phyloP scores from a whole-genome alignment of 2,797 vertebrate species.

The Rhinella marina region DNA sequence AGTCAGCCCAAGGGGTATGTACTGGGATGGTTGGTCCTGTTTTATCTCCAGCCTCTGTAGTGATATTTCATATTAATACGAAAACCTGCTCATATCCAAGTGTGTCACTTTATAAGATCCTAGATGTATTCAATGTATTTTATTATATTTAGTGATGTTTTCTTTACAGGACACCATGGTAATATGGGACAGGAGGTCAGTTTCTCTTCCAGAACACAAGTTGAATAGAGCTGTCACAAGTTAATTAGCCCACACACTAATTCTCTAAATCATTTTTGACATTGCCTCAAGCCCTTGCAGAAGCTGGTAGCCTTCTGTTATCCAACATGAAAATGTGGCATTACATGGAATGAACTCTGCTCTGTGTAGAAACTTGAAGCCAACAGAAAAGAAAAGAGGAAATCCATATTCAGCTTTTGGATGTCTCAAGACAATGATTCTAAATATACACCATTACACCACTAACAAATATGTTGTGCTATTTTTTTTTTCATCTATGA shows the following conservation, averaged over 20 bases:
- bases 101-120: not conserved
- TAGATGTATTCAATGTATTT: not conserved
- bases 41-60: not conserved
- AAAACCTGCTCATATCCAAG: not conserved
- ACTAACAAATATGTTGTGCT: not conserved
- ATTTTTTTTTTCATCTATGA: too few species aligned
- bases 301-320: slow-evolving; percentile 56
- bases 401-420: not conserved
- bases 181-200: not conserved
- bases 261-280: slow-evolving; percentile 56
- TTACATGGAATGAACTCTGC: slow-evolving; percentile 36
- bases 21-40: not conserved
- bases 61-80: not conserved
- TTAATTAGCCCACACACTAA: slow-evolving; percentile 55
- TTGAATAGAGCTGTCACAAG: slow-evolving; percentile 55
- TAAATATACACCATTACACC: not conserved
- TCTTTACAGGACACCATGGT: too few species aligned
- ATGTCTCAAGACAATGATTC: not conserved
- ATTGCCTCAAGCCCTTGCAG: slow-evolving; percentile 53
- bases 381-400: not conserved
- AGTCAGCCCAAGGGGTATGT: too few species aligned
- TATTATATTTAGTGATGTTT: not conserved
- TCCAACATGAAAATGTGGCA: slow-evolving; percentile 22
- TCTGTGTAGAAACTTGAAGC: slow-evolving; percentile 4
- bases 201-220: slow-evolving; percentile 32